Evolutionary conservation across 37 sponge, comb jelly and placozoan genomes (phyloP).

Genomic region (Beroe forskalii): DNA sequence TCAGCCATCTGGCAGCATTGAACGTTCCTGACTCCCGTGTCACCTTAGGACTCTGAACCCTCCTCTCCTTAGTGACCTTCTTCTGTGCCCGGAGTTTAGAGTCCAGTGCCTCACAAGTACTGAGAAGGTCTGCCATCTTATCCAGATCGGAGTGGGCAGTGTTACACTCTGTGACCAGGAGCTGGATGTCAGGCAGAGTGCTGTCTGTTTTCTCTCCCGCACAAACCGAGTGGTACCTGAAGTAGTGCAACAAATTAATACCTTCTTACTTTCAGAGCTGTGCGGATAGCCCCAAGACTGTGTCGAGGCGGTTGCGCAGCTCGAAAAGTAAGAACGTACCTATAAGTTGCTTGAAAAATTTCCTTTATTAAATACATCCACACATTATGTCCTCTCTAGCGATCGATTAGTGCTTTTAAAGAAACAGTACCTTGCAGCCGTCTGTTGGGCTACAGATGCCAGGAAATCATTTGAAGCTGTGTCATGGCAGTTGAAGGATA

Average conservation of each 20-base stretch:
- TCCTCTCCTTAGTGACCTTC: background rate
- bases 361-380: too few species aligned
- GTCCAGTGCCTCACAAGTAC: background rate
- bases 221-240: slow-evolving; percentile 63
- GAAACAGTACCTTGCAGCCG: slow-evolving; percentile 88
- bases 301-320: too few species aligned
- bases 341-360: too few species aligned
- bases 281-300: too few species aligned
- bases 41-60: background rate
- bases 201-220: background rate
- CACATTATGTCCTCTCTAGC: too few species aligned
- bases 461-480: slow-evolving; percentile 78
- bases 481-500: slow-evolving; percentile 92
- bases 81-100: background rate
- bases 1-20: slow-evolving; percentile 71
- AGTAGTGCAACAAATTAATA: too few species aligned
- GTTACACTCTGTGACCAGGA: background rate
- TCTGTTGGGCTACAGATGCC: slow-evolving; percentile 73
- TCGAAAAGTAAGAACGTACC: too few species aligned
- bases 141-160: background rate
- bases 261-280: too few species aligned
- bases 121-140: slow-evolving; percentile 1
- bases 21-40: background rate
- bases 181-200: slow-evolving; percentile 1
- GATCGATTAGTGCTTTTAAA: too few species aligned